Percentiles rank a stretch among this genome's conserved stretches.
Conservation (phyloP, 2,797 vertebrate species). For the Pangasius macronema region DNA sequence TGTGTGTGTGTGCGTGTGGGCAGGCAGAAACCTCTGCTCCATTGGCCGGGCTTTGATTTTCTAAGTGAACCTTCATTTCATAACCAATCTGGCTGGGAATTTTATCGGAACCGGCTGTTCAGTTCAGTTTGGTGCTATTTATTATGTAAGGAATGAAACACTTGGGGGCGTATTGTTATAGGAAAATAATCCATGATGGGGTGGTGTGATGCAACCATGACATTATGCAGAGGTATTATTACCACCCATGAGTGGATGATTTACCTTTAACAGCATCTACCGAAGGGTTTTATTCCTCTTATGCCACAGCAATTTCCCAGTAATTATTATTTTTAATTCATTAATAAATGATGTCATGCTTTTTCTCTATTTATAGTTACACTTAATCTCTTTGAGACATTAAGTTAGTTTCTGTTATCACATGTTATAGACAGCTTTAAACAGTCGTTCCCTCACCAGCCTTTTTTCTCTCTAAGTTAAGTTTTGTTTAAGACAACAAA, state of each 20-base stretch:
- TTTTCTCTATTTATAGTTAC: background rate
- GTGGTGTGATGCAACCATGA: background rate
- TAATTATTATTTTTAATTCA: background rate
- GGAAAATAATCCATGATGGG: background rate
- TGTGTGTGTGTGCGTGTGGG: background rate
- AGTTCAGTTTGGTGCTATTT: background rate
- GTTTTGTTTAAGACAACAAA: background rate
- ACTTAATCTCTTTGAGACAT: background rate
- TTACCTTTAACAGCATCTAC: background rate
- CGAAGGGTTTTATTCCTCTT: background rate
- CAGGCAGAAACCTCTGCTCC: constrained; percentile 20
- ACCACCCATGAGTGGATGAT: background rate
- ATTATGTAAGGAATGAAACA: constrained; percentile 13
- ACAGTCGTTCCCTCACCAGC: background rate
- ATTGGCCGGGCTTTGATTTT: constrained; percentile 25
- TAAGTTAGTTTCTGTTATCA: background rate
- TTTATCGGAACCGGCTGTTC: background rate
- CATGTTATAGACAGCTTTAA: background rate
- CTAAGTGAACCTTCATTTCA: constrained; percentile 20
- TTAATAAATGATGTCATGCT: background rate
- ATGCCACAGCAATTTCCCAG: background rate
- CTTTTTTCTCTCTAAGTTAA: background rate
- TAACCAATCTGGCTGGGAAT: constrained; percentile 35
- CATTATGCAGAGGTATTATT: background rate
- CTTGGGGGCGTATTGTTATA: background rate